Evolutionary conservation across 2,797 vertebrate genomes (phyloP), one percentile per base, ranked within the genome.

Genomic region (Anguilla megastoma): DNA sequence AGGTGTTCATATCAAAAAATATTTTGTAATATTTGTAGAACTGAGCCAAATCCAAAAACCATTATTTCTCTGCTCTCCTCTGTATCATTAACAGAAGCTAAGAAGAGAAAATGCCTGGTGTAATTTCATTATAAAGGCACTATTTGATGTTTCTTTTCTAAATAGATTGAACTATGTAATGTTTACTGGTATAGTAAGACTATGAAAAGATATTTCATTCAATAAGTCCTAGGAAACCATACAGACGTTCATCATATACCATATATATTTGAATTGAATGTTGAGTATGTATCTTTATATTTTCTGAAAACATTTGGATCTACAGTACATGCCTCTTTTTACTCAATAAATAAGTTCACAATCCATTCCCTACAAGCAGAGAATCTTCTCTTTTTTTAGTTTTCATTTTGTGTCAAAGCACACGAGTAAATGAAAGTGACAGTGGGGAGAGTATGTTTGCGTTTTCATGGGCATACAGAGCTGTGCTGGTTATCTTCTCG

Each of bases 401-500:
- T 74, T 74, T 74, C 30, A 30, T 74, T 30, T 74, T 16, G 12
- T 33, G 27, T 74, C 30, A 74, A 74, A 74, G 30, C 16, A 48
- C 24, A 50, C 2, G 4, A 52, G 41, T 48, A 48, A 52, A 83
- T 83, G 21, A 24, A 45, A 52, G 18, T 24, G 48, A 48, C 80
- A 50, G 1, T 24, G 80, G 48, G 41, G n/a, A 52, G 33, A 48
- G 41, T 8, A 18, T 52, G 24, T 84, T 52, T 54, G n/a, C 52
- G 48, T 84, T 84, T 58, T 84, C 83, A 52, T 56, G 2, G n/a
- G 48, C 21, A 84, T 24, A 8, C 79, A 50, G 80, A 36, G 69
- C 69, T 36, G 27, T 33, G 69, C 69, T 74, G 69, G 69, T 74
- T 74, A 74, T 83, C 80, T 83, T 48, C 80, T 24, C n/a, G 2